phyloP scores from a whole-genome alignment of 2,113 vertebrate genomes.

The Plectropomus leopardus region DNA sequence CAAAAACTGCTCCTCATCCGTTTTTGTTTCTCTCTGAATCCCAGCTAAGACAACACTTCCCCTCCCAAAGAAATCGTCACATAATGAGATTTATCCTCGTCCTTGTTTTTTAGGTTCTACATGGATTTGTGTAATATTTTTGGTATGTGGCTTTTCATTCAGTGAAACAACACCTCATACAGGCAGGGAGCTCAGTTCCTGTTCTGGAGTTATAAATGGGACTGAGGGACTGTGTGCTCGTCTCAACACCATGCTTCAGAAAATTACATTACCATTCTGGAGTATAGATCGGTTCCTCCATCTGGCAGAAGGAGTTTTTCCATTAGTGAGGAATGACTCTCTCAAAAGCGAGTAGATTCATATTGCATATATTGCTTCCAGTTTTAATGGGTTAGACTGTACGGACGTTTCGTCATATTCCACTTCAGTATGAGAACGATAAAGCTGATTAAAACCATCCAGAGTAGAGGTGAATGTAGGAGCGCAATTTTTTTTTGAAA shows the following conservation, averaged over 20 bases:
- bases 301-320: slow-evolving; percentile 15
- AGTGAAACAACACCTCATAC: slow-evolving; percentile 19
- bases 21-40: slow-evolving; percentile 20
- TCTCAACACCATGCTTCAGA: slow-evolving; percentile 36
- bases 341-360: slow-evolving; percentile 4
- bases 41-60: slow-evolving; percentile 11
- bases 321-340: not conserved
- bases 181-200: slow-evolving; percentile 1
- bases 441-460: slow-evolving; percentile 22
- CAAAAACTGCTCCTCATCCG: slow-evolving; percentile 12
- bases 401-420: not conserved
- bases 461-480: not conserved
- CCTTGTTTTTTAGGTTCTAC: not conserved
- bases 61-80: slow-evolving; percentile 1
- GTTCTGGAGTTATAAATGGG: slow-evolving; percentile 21
- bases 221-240: not conserved
- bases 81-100: slow-evolving; percentile 6
- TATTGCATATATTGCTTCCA: slow-evolving; percentile 29
- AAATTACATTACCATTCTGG: slow-evolving; percentile 43
- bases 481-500: slow-evolving; percentile 9
- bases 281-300: slow-evolving; percentile 43
- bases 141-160: slow-evolving; percentile 45
- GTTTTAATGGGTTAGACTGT: slow-evolving; percentile 9
- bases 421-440: slow-evolving; percentile 8
- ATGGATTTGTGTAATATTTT: slow-evolving; percentile 18